phyloP scores from a whole-genome alignment of 1,140 invertebrate genomes.

The Chironomus tepperi region DNA sequence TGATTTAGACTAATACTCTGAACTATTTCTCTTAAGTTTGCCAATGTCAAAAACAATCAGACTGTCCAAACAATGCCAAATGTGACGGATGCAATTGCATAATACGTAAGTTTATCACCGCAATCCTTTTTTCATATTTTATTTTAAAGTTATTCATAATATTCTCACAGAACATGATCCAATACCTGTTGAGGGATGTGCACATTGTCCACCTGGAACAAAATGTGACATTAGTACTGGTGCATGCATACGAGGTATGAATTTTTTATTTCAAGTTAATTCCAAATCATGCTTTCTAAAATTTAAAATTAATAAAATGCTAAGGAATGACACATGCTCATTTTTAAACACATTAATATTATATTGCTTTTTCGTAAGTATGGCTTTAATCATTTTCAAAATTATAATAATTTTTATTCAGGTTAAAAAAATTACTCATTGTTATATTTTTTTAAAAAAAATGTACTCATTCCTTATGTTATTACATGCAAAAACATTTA shows the following conservation, averaged over 20 bases:
- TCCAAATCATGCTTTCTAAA: too few species aligned
- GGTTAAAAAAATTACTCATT: neutral
- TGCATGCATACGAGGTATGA: conserved; percentile 65
- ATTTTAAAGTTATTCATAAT: too few species aligned
- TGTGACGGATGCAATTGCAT: conserved; percentile 62
- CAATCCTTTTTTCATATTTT: too few species aligned
- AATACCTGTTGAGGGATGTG: conserved; percentile 46
- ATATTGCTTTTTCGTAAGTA: too few species aligned
- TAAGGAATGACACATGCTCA: neutral
- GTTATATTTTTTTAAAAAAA: neutral
- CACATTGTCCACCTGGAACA: conserved; percentile 64
- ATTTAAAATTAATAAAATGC: neutral
- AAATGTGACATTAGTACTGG: conserved; percentile 64
- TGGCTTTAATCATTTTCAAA: neutral
- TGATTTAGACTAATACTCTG: conserved; percentile 29
- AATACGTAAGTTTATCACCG: conserved; percentile 46
- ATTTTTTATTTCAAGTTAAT: conserved; percentile 33
- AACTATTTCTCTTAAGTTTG: conserved; percentile 43
- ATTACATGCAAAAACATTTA: neutral
- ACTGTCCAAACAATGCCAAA: conserved; percentile 48
- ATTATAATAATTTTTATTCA: neutral
- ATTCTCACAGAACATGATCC: conserved; percentile 34
- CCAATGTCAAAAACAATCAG: conserved; percentile 52
- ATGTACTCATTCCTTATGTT: neutral
- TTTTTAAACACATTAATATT: too few species aligned